Evolutionary conservation across 2,888 invertebrate genomes (phyloP), one percentile per base, ranked within the genome.

Genomic region (Erebia aethiops): DNA sequence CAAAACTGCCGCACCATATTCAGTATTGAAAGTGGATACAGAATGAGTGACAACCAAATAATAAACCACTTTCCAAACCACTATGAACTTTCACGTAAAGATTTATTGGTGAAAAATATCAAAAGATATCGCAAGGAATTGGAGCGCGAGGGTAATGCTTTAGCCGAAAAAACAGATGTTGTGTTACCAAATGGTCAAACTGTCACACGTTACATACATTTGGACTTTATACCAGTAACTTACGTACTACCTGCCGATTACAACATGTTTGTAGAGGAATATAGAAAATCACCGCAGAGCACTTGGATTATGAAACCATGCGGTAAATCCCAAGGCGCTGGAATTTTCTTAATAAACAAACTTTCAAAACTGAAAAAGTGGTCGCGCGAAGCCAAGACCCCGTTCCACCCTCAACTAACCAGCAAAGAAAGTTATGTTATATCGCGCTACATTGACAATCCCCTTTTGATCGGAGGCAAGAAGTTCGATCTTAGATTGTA

Each of bases 241-340:
- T 99, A 98, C 86, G 98, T 99, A 62, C 91, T 99, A 69, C 99
- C 99, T 2, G 97, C 98, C 57, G 99, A 99, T 90, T 99, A 99
- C 87, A 99, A 98, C 87, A 96, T 99, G 96, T 99, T 99, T 88
- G 98, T 98, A 0, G 98, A 99, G 84, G 98, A 99, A 84, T 99
- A 98, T 86, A 95, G 98, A 69, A 98, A 98, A 90, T 97, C 97
- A 77, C 98, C 98, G 0, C 97, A 97, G 81, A 98, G 98, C 77
- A 99, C 98, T 0, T 99, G 99, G 99, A 99, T 99, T 76, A 98
- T 99, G 97, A 99, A 99, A 87, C 99, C 99, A 0, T 98, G 98
- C 84, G 98, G 98, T 18, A 97, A 98, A 90, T 98, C 98, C 0
- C 97, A 97, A 84, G 98, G 98, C 0, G 96, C 97, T 3, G 99